phyloP scores from a whole-genome alignment of 1,140 invertebrate species.

The Homalodisca vitripennis region DNA sequence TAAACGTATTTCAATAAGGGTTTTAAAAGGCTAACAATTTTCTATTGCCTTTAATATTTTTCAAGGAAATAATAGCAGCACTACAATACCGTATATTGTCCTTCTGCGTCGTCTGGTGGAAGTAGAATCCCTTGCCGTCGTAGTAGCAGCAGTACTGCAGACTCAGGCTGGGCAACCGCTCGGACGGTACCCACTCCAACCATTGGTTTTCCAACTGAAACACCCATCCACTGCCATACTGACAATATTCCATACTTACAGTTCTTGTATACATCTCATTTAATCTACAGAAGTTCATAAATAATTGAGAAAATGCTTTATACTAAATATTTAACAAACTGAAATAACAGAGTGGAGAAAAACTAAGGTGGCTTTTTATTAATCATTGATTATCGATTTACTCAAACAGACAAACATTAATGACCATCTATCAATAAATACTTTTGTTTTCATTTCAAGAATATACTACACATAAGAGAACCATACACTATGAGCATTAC shows the following conservation, averaged over 20 bases:
- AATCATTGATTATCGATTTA: neutral
- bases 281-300: neutral
- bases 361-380: neutral
- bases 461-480: no score
- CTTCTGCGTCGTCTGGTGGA: neutral
- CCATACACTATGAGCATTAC: neutral
- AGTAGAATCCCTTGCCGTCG: constrained; percentile 1
- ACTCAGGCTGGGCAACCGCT: neutral
- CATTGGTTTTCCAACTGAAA: neutral
- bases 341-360: neutral
- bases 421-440: no score
- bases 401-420: no score
- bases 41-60: neutral
- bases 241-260: neutral
- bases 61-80: neutral
- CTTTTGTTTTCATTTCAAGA: no score
- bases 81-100: neutral
- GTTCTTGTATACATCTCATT: neutral
- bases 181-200: neutral
- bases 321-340: neutral
- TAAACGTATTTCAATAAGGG: no score
- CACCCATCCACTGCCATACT: neutral
- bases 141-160: neutral
- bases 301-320: neutral
- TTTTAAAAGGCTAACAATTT: neutral